Evolutionary conservation across 1,140 invertebrate genomes (phyloP).

Genomic region (Bombus confusus): DNA sequence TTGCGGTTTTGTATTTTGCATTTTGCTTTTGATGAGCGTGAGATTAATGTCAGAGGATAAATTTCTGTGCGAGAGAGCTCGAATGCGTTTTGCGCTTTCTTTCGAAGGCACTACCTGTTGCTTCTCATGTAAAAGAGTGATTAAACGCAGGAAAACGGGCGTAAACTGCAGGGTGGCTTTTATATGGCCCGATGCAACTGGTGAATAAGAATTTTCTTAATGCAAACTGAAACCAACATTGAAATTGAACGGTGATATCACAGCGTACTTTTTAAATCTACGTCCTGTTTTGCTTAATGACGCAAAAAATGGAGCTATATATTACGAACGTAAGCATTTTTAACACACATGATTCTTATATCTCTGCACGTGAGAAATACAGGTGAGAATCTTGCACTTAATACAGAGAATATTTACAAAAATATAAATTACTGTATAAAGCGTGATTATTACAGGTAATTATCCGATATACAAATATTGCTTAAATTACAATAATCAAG

Average conservation of each 20-base stretch:
- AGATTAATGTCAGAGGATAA: not conserved
- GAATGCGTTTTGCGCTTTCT: conserved; percentile 37
- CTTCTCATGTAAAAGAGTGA: conserved; percentile 41
- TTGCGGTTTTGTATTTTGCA: not conserved
- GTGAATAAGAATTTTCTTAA: not conserved
- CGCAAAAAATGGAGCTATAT: not conserved
- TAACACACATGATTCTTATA: not conserved
- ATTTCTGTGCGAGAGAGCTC: not conserved
- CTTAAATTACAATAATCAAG: too few relatives aligned
- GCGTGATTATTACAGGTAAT: too few relatives aligned
- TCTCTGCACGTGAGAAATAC: not conserved
- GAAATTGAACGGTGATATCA: not conserved
- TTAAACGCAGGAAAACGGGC: conserved; percentile 46
- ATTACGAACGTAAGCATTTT: not conserved
- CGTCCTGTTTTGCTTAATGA: not conserved
- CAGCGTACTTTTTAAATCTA: not conserved
- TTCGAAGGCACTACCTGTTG: conserved; percentile 48
- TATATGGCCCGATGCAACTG: not conserved
- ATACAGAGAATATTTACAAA: too few relatives aligned
- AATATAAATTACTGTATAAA: too few relatives aligned
- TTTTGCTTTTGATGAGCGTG: not conserved
- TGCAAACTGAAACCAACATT: not conserved
- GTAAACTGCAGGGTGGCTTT: conserved; percentile 4
- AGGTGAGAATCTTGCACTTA: not conserved
- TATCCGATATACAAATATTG: too few relatives aligned